These are phyloP conservation scores for Catostylus mosaicus DNA, from an alignment of 30 jellyfish, hydroid and myxozoan genomes.

Conservation along the genomic window DNA sequence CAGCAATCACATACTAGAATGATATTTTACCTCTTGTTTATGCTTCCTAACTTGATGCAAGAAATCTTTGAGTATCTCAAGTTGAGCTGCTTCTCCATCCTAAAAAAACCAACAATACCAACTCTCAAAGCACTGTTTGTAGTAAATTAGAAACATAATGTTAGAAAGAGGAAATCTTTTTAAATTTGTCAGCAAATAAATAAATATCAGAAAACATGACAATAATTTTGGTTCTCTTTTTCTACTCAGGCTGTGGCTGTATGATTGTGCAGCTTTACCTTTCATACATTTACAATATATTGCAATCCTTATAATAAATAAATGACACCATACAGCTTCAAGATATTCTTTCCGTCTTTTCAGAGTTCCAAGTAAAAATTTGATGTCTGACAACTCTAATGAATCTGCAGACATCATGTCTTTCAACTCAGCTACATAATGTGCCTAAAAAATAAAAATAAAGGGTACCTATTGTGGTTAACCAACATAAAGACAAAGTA, in stretches of 20 bases:
- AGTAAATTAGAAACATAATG: background rate
- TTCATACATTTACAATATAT: no score
- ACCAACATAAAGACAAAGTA: no score
- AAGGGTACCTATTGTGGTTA: no score
- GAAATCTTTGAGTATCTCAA: conserved; percentile 89
- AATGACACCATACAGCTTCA: conserved; percentile 66
- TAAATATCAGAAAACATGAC: no score
- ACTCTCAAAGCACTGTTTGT: background rate
- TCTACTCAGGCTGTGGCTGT: no score
- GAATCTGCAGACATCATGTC: conserved; percentile 73
- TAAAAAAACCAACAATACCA: background rate
- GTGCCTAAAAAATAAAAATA: conserved; percentile 37
- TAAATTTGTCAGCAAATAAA: no score
- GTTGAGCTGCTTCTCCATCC: conserved; percentile 95
- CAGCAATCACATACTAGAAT: background rate
- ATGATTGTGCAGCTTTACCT: no score
- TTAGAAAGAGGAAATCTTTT: background rate
- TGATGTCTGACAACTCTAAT: conserved; percentile 74
- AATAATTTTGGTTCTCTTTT: no score
- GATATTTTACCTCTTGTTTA: conserved; percentile 87
- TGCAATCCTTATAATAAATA: no score
- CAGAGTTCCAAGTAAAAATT: conserved; percentile 74
- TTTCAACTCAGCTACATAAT: conserved; percentile 72
- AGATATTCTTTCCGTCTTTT: conserved; percentile 73
- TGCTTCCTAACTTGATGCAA: conserved; percentile 80